A percentile compares a stretch with the other conserved stretches of the same genome.
Conservation (phyloP, 2,888 invertebrate species). For the Cacoxenus indagator region DNA sequence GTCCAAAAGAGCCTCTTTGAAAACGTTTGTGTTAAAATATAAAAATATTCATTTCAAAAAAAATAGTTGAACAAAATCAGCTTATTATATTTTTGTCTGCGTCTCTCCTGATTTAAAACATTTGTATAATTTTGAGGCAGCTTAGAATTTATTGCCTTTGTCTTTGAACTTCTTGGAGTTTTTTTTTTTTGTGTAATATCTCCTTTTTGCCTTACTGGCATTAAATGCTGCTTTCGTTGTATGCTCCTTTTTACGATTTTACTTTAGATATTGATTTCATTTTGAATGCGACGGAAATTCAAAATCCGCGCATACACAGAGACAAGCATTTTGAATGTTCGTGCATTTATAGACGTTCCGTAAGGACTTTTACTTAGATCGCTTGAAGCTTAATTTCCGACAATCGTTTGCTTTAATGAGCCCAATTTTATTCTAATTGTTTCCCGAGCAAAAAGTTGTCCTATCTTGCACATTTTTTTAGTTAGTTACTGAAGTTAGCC, state of each 20-base stretch:
- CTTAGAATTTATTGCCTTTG: too few species aligned
- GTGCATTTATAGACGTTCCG: background rate
- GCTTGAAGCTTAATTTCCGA: conserved; percentile 1
- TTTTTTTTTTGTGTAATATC: background rate
- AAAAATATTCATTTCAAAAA: too few species aligned
- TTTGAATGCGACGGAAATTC: conserved; percentile 25
- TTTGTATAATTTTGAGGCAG: too few species aligned
- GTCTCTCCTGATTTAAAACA: too few species aligned
- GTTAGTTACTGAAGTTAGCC: too few species aligned
- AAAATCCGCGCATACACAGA: conserved; percentile 29
- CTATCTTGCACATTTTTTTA: too few species aligned
- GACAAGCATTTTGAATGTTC: background rate
- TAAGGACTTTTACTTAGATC: background rate
- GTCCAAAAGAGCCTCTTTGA: too few species aligned
- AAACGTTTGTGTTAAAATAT: too few species aligned
- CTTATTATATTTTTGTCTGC: too few species aligned
- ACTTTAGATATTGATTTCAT: conserved; percentile 7
- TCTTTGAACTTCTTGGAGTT: too few species aligned
- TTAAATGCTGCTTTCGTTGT: background rate
- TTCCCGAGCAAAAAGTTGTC: too few species aligned
- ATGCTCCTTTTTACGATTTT: background rate
- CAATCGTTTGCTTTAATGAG: conserved; percentile 3
- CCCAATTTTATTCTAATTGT: conserved; percentile 8
- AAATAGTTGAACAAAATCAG: too few species aligned
- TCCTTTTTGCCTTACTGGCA: conserved; percentile 24